phyloP scores from a whole-genome alignment of 2,888 invertebrate species.

The Zhuqinia jingwanae region DNA sequence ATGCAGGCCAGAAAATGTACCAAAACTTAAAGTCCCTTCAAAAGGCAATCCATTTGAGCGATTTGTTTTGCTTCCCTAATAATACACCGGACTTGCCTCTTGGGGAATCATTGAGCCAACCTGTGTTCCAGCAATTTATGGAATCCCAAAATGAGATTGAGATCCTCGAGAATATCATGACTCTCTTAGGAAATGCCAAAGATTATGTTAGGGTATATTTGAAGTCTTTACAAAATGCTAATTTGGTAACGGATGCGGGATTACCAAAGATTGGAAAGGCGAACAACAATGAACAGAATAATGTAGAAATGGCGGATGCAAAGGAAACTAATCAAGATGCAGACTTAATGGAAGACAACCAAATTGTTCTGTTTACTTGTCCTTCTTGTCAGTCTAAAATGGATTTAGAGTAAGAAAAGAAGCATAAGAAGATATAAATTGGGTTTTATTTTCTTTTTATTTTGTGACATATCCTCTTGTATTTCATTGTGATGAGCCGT shows the following conservation, averaged over 20 bases:
- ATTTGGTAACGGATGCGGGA: not conserved
- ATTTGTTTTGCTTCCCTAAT: constrained; percentile 36
- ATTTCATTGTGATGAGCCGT: not conserved
- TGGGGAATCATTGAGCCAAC: constrained; percentile 29
- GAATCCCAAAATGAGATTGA: constrained; percentile 71
- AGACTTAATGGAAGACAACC: not conserved
- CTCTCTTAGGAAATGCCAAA: constrained; percentile 29
- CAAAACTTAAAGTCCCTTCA: constrained; percentile 40
- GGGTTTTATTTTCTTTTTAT: not conserved
- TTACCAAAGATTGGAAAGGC: constrained; percentile 14
- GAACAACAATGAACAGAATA: constrained; percentile 17
- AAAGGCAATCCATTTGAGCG: constrained; percentile 54
- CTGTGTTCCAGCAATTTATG: constrained; percentile 62
- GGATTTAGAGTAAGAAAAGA: constrained; percentile 18
- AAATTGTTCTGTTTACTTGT: constrained; percentile 33
- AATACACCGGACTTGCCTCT: constrained; percentile 17
- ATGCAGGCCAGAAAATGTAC: constrained; percentile 45
- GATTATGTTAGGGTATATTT: constrained; percentile 49
- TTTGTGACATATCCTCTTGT: not conserved
- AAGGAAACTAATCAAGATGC: not conserved
- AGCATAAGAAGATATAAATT: constrained; percentile 1
- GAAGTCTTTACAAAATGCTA: constrained; percentile 42
- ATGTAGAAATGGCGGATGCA: not conserved
- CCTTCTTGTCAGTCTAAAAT: constrained; percentile 40
- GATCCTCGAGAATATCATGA: constrained; percentile 53